phyloP scores from a whole-genome alignment of 2,113 vertebrate genomes.

The Chauna torquata region DNA sequence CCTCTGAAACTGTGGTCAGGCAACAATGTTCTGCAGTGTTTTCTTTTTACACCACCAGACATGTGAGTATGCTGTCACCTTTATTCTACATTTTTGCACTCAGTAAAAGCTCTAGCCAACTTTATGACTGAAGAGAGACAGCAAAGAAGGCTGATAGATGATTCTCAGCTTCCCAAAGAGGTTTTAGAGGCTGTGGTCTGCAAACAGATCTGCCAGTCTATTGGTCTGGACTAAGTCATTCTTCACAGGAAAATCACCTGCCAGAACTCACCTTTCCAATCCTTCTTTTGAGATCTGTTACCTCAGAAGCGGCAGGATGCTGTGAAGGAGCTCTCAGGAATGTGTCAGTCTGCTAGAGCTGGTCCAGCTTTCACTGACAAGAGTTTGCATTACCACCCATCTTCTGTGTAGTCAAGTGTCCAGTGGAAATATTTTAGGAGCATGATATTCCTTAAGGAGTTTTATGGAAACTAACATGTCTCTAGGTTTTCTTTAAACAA shows the following conservation, averaged over 20 bases:
- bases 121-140: background rate
- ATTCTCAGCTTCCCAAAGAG: background rate
- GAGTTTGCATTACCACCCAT: background rate
- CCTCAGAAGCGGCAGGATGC: background rate
- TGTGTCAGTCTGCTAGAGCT: background rate
- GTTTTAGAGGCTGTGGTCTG: background rate
- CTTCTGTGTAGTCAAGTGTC: background rate
- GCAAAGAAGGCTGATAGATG: background rate
- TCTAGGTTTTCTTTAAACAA: background rate
- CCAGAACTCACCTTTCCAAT: background rate
- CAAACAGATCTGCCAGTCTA: background rate
- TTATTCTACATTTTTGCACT: background rate
- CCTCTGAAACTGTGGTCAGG: background rate
- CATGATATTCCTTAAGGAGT: background rate
- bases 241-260: background rate
- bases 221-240: background rate
- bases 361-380: background rate
- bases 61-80: fast-evolving
- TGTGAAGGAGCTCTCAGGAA: background rate
- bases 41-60: background rate
- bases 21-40: background rate
- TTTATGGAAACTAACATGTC: background rate
- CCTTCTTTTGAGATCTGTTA: background rate
- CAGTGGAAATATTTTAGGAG: background rate
- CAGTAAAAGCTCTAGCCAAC: background rate